Conservation (phyloP, 2,113 vertebrate genomes). For the Melanerpes formicivorus region DNA sequence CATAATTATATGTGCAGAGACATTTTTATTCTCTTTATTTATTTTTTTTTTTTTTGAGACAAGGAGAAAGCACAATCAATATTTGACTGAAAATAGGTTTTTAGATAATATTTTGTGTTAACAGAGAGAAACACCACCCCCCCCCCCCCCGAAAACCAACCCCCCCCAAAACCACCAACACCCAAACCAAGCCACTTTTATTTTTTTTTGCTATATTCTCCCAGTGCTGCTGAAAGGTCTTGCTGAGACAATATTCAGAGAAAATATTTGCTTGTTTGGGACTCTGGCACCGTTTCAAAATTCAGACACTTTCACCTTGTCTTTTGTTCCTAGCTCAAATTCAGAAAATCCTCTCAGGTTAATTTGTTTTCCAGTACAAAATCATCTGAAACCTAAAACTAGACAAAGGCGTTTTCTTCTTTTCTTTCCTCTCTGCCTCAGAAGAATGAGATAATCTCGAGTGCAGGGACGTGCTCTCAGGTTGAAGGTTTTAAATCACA, state of each 20-base stretch:
- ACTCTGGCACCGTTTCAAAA: not conserved
- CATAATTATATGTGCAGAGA: not conserved
- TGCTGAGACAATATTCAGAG: not conserved
- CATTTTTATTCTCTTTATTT: not conserved
- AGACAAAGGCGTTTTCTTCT: not conserved
- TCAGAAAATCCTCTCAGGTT: constrained; percentile 38
- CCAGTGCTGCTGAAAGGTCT: not conserved
- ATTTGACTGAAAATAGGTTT: not conserved
- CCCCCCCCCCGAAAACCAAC: no score
- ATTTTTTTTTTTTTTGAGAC: not conserved
- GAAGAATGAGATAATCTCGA: not conserved
- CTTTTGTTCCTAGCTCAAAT: constrained; percentile 1
- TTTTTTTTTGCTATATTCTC: not conserved
- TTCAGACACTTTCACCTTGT: constrained; percentile 16
- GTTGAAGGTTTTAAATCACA: not conserved
- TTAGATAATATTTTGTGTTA: not conserved
- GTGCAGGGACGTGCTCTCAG: rapidly evolving
- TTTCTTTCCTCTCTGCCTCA: not conserved
- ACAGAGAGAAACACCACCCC: no score
- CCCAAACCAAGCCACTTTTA: no score
- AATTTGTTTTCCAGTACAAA: constrained; percentile 18
- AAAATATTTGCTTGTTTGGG: not conserved
- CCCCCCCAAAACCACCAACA: no score
- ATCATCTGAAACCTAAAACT: not conserved
- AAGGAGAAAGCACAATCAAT: not conserved